A percentile compares a stretch with the other conserved stretches of the same genome.
Evolutionary conservation across 2,113 vertebrate species (phyloP).

Genomic region (pig (Sus scrofa)): T2T-Sscrofa CM000813.6:107125501-107126000

Average conservation of each 20-base stretch:
- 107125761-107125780: slow-evolving; percentile 71
- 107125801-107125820: slow-evolving; percentile 37
- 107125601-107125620: background rate
- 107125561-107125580: background rate
- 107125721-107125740: slow-evolving; percentile 58
- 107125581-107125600: background rate
- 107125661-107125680: slow-evolving; percentile 47
- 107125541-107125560: background rate
- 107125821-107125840: slow-evolving; percentile 48
- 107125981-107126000: slow-evolving; percentile 79
- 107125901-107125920: slow-evolving; percentile 81
- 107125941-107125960: slow-evolving; percentile 76
- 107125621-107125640: background rate
- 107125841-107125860: slow-evolving; percentile 67
- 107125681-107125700: slow-evolving; percentile 11
- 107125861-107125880: slow-evolving; percentile 68
- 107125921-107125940: slow-evolving; percentile 81
- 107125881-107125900: slow-evolving; percentile 76
- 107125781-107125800: slow-evolving; percentile 74
- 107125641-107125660: background rate
- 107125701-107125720: slow-evolving; percentile 58
- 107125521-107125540: background rate
- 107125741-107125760: slow-evolving; percentile 57
- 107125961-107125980: slow-evolving; percentile 80
- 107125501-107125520: background rate